These are phyloP conservation scores for Emydoidea blandingii DNA, from an alignment of 2,797 vertebrate genomes.

Conservation along the genomic window DNA sequence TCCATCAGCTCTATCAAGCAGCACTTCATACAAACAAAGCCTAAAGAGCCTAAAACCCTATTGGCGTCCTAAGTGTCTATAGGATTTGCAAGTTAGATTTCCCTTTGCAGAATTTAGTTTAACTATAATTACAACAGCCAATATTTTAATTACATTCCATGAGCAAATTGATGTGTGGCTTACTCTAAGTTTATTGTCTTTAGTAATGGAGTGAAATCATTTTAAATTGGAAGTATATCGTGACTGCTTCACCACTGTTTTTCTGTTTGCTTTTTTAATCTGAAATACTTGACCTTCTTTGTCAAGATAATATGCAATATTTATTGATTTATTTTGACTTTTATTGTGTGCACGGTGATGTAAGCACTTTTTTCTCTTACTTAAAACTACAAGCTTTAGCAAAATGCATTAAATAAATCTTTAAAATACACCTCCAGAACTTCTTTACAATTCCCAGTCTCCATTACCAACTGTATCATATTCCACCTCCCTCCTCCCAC, in stretches of 20 bases:
- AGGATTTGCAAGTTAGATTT: conserved; percentile 4
- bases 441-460: neutral
- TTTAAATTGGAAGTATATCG: neutral
- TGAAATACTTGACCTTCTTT: neutral
- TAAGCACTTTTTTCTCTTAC: neutral
- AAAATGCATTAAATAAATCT: neutral
- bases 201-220: neutral
- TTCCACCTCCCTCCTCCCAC: neutral
- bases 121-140: neutral
- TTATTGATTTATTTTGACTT: neutral
- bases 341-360: neutral
- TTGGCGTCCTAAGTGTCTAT: neutral
- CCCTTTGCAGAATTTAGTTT: neutral
- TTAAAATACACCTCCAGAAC: neutral
- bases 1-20: too few species aligned
- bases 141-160: conserved; percentile 8
- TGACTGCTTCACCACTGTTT: neutral
- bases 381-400: neutral
- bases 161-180: neutral
- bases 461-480: neutral
- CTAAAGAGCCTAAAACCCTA: neutral
- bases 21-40: too few species aligned
- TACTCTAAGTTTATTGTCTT: neutral
- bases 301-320: neutral
- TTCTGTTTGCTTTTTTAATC: neutral